Evolutionary conservation across 53 echinoderm and acorn worm species (phyloP), one percentile per base, ranked within the genome.

Genomic region (Stichopus horrens): DNA sequence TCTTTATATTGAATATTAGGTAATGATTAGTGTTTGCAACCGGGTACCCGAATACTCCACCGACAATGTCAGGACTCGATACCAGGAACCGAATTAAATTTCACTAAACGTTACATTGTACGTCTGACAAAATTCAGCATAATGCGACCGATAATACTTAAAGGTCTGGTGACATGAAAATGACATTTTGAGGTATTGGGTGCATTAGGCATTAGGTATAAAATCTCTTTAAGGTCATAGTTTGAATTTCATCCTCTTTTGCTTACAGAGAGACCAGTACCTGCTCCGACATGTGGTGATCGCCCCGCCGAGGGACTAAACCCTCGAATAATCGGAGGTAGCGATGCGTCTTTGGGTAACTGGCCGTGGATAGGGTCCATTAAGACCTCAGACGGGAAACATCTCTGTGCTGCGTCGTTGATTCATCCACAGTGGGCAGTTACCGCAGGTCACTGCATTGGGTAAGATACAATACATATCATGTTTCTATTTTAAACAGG

Each of bases 321-420:
- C 20, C 14, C 83, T 55, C 58, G 83, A 23, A 83, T 83, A 58
- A 83, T 83, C 23, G 83, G 83, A 21, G 83, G 83, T 16, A 55
- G 19, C 4, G 83, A 83, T 83, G 83, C 83, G 8, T 23, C 54
- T 8, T 23, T 83, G 58, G 53, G 77, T 53, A 54, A 76, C 77
- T 65, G 85, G 85, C 85, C 85, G 2, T 85, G 85, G 85, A 85
- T 85, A 20, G 85, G 85, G 6, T 85, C 85, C 52, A 59, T 85
- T n/a, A 83, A 37, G 60, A 6, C 23, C 58, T 20, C 58, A 13
- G 9, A 20, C 5, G 83, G 83, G 21, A 21, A 57, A 83, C 59
- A 83, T 18, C 65, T 83, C 57, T 83, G 83, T 22, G 20, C 83
- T 0, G 83, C 83, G 57, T 59, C 63, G 5, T 58, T 83, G 19